Evolutionary conservation across 2,888 invertebrate genomes (phyloP).

Genomic region (Emmelina monodactyla): DNA sequence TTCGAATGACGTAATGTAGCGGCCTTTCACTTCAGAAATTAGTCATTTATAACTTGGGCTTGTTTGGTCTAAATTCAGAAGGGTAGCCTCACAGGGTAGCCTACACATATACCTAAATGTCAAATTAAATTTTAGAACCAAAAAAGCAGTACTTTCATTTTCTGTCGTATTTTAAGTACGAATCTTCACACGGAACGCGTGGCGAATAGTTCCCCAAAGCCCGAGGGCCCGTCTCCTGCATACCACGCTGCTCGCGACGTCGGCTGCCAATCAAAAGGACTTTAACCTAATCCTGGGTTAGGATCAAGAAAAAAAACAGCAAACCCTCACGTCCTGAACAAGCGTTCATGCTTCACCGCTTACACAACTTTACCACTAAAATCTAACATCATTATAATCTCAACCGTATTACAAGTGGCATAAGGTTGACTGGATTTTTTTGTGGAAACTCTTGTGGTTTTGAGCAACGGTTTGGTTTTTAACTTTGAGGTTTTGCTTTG

Average conservation of each 20-base stretch:
- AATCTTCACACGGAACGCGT: too few relatives aligned
- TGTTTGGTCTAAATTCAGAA: too few relatives aligned
- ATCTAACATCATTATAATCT: constrained; percentile 14
- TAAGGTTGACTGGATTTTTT: constrained; percentile 7
- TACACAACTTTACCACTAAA: constrained; percentile 17
- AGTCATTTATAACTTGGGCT: too few relatives aligned
- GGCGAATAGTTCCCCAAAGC: too few relatives aligned
- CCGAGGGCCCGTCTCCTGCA: background rate
- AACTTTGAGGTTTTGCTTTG: constrained; percentile 56
- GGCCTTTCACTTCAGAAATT: too few relatives aligned
- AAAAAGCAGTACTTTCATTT: too few relatives aligned
- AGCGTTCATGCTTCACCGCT: constrained; percentile 57
- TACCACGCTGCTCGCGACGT: constrained; percentile 44
- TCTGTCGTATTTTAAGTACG: too few relatives aligned
- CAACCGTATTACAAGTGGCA: constrained; percentile 11
- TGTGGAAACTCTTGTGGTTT: constrained; percentile 4
- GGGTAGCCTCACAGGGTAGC: too few relatives aligned
- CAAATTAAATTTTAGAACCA: too few relatives aligned
- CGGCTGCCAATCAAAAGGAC: constrained; percentile 64
- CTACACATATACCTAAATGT: too few relatives aligned
- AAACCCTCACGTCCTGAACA: constrained; percentile 52
- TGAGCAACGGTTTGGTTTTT: constrained; percentile 32
- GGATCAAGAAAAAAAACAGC: constrained; percentile 61
- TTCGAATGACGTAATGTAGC: too few relatives aligned
- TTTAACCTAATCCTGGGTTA: constrained; percentile 60